A percentile compares a stretch with the other conserved stretches of the same genome.
phyloP scores from a whole-genome alignment of 1,140 invertebrate species.

The Notospermus geniculatus region DNA sequence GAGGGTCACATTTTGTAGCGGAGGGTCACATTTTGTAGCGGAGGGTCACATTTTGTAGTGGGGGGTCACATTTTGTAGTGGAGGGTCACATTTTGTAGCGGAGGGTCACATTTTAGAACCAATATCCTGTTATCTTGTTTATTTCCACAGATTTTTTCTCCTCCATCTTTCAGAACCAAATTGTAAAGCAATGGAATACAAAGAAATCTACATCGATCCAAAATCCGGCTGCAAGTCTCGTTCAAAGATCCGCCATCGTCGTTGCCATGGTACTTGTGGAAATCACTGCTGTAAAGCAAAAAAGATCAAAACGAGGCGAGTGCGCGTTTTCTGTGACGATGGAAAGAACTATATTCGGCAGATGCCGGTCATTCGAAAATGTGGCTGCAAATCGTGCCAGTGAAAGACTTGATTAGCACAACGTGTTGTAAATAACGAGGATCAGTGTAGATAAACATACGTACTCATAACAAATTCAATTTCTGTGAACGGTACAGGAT shows the following conservation, averaged over 20 bases:
- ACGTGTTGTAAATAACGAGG: too few relatives aligned
- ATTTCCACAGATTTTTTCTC: too few relatives aligned
- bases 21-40: too few relatives aligned
- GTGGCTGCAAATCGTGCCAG: slow-evolving; percentile 53
- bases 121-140: too few relatives aligned
- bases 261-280: slow-evolving; percentile 53
- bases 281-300: slow-evolving; percentile 79
- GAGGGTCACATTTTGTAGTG: too few relatives aligned
- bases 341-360: slow-evolving; percentile 91
- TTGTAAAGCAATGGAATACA: slow-evolving; percentile 40
- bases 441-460: too few relatives aligned
- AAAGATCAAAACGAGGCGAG: slow-evolving; percentile 87
- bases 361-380: slow-evolving; percentile 93
- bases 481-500: too few relatives aligned
- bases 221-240: slow-evolving; percentile 45
- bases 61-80: too few relatives aligned
- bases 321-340: slow-evolving; percentile 87
- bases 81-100: too few relatives aligned
- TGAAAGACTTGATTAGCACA: slow-evolving; percentile 27
- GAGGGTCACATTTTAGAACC: too few relatives aligned
- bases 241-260: slow-evolving; percentile 40
- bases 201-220: slow-evolving; percentile 44
- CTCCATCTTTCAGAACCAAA: slow-evolving; percentile 36
- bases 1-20: too few relatives aligned
- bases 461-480: too few relatives aligned